These are phyloP conservation scores for Apoderus coryli DNA, from an alignment of 2,888 invertebrate genomes.

Conservation along the genomic window DNA sequence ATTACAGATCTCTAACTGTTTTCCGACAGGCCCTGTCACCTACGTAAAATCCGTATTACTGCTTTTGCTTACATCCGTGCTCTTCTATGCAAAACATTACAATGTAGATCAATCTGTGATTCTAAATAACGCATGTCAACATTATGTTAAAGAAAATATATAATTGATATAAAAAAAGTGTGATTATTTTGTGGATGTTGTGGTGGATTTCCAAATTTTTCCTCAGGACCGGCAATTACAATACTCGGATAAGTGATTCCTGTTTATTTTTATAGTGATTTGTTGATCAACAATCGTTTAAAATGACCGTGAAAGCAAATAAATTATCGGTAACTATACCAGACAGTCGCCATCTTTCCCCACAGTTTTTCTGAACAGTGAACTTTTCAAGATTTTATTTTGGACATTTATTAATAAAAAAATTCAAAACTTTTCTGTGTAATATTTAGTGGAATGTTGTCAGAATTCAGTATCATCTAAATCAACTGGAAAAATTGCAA, in stretches of 20 bases:
- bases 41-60: constrained; percentile 29
- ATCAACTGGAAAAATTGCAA: constrained; percentile 5
- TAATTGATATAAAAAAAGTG: no score
- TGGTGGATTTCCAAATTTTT: no score
- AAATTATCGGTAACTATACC: constrained; percentile 35
- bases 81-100: constrained; percentile 34
- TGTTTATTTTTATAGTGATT: constrained; percentile 27
- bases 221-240: no score
- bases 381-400: constrained; percentile 8
- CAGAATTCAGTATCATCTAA: no score
- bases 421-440: no score
- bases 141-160: no score
- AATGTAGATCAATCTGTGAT: constrained; percentile 35
- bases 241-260: no score
- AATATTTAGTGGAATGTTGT: no score
- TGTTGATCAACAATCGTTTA: constrained; percentile 30
- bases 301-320: constrained; percentile 35
- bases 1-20: no score
- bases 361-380: constrained; percentile 35
- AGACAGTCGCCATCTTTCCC: constrained; percentile 44
- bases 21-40: constrained; percentile 33
- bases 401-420: constrained; percentile 2
- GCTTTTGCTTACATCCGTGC: constrained; percentile 24
- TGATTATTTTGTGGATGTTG: no score
- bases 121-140: constrained; percentile 28